Evolutionary conservation across 2,888 invertebrate genomes (phyloP).

Genomic region (Theretra japonica): DNA sequence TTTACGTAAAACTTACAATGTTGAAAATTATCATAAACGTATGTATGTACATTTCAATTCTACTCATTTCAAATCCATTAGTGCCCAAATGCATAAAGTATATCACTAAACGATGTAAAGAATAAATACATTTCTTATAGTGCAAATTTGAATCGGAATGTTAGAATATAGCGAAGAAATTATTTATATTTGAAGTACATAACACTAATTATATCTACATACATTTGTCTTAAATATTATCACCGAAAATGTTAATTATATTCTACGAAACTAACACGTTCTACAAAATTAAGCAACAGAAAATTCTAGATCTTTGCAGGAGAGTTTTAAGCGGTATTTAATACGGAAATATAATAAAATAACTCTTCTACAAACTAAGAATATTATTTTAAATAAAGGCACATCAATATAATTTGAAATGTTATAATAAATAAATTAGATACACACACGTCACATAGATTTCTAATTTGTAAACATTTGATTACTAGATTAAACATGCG

Average conservation of each 20-base stretch:
- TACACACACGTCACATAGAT: neutral
- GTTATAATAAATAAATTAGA: neutral
- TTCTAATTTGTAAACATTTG: neutral
- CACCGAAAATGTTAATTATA: constrained; percentile 17
- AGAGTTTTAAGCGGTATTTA: neutral
- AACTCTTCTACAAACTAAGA: constrained; percentile 47
- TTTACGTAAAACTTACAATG: neutral
- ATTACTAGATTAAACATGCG: neutral
- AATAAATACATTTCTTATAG: constrained; percentile 16
- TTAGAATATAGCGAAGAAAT: constrained; percentile 10
- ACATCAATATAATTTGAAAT: constrained; percentile 64
- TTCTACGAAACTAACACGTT: neutral
- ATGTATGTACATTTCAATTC: constrained; percentile 46
- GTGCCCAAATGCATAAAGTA: constrained; percentile 56
- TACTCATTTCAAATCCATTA: constrained; percentile 71
- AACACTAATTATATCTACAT: neutral
- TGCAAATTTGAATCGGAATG: constrained; percentile 10
- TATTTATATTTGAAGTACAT: constrained; percentile 4
- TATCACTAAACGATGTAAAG: constrained; percentile 28
- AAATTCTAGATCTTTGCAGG: neutral
- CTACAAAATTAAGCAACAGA: constrained; percentile 18
- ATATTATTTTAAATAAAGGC: constrained; percentile 68
- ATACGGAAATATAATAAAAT: neutral
- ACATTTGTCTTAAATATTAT: constrained; percentile 20
- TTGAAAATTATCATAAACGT: constrained; percentile 41